Percentiles rank a stretch among this genome's conserved stretches.
Conservation (phyloP, 2,113 vertebrate species). For the Sus scrofa region DNA sequence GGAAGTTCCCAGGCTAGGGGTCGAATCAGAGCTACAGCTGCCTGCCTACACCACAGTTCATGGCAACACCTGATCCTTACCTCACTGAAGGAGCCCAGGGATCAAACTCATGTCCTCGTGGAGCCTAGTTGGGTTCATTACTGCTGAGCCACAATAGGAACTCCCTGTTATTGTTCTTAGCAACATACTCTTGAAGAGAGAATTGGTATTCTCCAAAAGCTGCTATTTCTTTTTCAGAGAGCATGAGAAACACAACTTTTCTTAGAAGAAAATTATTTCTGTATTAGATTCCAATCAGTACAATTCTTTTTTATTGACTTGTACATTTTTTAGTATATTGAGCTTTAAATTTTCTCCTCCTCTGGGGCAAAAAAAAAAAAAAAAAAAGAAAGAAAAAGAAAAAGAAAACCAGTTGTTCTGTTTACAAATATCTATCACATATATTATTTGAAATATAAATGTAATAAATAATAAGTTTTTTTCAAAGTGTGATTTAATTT, state of each 20-base stretch:
- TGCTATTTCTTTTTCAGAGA: constrained; percentile 13
- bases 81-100: no score
- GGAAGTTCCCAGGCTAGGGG: no score
- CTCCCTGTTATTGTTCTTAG: neutral
- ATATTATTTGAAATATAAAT: constrained; percentile 28
- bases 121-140: no score
- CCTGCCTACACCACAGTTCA: no score
- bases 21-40: no score
- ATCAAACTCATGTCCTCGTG: no score
- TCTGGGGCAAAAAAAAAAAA: neutral
- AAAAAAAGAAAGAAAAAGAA: neutral
- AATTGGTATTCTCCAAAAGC: constrained; percentile 14
- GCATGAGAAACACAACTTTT: constrained; percentile 13
- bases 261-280: constrained; percentile 43
- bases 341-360: constrained; percentile 9
- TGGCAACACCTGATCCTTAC: no score
- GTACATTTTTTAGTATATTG: constrained; percentile 34
- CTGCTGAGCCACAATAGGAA: no score
- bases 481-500: neutral
- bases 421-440: constrained; percentile 30
- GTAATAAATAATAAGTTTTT: constrained; percentile 2
- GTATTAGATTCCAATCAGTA: constrained; percentile 1
- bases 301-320: constrained; percentile 14
- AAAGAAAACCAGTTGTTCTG: neutral
- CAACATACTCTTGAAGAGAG: neutral